Evolutionary conservation across 2,797 vertebrate species (phyloP).

Genomic region (Anisognathus igniventris): DNA sequence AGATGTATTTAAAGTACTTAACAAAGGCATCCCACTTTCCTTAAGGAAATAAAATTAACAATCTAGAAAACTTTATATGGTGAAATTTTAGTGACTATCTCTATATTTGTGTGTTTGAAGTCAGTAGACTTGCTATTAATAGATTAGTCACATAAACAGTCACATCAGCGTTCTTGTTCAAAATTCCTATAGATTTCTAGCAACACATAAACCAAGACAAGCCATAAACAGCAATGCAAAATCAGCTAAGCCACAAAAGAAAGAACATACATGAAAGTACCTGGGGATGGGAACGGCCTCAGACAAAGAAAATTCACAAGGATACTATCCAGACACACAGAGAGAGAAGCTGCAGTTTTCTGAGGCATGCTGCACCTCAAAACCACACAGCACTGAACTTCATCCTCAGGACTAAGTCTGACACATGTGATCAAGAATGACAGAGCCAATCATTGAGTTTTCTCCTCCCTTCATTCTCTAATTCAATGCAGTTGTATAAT

Average conservation of each 20-base stretch:
- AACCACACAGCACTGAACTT: background rate
- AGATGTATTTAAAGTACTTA: conserved; percentile 27
- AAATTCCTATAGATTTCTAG: background rate
- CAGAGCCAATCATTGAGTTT: background rate
- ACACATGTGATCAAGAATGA: background rate
- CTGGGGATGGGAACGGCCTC: background rate
- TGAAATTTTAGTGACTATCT: background rate
- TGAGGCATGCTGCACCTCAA: background rate
- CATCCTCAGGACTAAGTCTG: background rate
- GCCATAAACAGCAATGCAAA: background rate
- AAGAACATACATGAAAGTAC: background rate
- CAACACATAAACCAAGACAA: background rate
- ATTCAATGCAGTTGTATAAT: background rate
- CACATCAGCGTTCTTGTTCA: background rate
- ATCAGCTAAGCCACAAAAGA: background rate
- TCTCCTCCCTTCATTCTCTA: background rate
- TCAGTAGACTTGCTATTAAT: background rate
- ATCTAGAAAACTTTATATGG: background rate
- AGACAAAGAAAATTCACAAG: background rate
- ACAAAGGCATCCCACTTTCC: background rate
- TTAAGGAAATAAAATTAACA: conserved; percentile 25
- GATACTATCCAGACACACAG: background rate
- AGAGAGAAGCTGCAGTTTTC: background rate
- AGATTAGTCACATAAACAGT: background rate
- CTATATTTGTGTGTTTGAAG: background rate